These are phyloP conservation scores for Macrotrachela quadricornifera DNA, from an alignment of 1,140 invertebrate species.

Conservation along the genomic window DNA sequence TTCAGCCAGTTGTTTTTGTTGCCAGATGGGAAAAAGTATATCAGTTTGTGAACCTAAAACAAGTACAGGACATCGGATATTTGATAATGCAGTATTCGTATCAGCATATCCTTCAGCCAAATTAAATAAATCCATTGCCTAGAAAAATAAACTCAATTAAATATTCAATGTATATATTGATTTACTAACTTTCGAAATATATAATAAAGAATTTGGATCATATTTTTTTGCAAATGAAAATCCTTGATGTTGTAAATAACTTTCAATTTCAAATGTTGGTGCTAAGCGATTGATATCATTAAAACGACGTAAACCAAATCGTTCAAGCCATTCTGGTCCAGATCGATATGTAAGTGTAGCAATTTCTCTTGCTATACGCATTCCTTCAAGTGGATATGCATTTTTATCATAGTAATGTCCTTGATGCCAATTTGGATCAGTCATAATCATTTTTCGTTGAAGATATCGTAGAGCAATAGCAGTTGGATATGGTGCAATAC, in stretches of 20 bases:
- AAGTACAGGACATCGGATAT: conserved; percentile 22
- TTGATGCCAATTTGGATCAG: conserved; percentile 28
- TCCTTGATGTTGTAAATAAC: conserved; percentile 29
- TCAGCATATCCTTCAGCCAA: conserved; percentile 17
- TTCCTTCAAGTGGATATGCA: conserved; percentile 21
- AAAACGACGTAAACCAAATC: conserved; percentile 24
- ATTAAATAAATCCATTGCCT: conserved; percentile 31
- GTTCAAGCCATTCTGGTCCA: conserved; percentile 27
- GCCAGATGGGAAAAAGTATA: conserved; percentile 27
- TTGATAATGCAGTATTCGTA: conserved; percentile 13
- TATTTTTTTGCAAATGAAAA: conserved; percentile 25
- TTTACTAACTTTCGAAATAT: conserved; percentile 25
- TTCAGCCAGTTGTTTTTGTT: conserved; percentile 21
- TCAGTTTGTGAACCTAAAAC: conserved; percentile 28
- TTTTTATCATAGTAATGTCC: conserved; percentile 24
- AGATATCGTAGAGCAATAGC: conserved; percentile 29
- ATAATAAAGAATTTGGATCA: conserved; percentile 29
- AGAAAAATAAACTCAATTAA: background rate
- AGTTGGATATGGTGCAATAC: conserved; percentile 24
- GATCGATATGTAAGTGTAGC: conserved; percentile 29
- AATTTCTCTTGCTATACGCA: conserved; percentile 29
- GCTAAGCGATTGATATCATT: conserved; percentile 16
- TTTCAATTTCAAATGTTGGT: conserved; percentile 28
- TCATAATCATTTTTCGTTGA: conserved; percentile 28
- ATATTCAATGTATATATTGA: background rate